A percentile compares a stretch with the other conserved stretches of the same genome.
Conservation (phyloP, 1,140 invertebrate genomes). For the Aphaenogaster floridana region DNA sequence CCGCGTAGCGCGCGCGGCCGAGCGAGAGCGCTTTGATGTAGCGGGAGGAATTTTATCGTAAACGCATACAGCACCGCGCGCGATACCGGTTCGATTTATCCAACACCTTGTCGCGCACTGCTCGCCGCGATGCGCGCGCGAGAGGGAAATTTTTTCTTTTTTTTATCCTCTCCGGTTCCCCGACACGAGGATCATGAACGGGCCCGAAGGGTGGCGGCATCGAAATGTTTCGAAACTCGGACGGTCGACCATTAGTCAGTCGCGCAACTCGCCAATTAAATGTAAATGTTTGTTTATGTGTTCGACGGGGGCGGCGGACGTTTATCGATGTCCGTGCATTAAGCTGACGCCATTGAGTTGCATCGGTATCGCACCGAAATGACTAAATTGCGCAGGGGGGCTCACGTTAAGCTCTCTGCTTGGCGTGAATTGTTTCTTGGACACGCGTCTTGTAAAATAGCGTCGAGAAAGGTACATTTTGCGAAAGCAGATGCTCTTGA, state of each 20-base stretch:
- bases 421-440: constrained; percentile 7
- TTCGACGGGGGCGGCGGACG: constrained; percentile 80
- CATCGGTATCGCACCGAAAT: constrained; percentile 61
- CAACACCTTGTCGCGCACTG: constrained; percentile 64
- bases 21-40: constrained; percentile 60
- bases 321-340: constrained; percentile 84
- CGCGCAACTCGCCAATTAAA: constrained; percentile 83
- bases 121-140: not conserved
- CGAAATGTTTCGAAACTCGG: constrained; percentile 78
- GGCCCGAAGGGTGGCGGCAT: constrained; percentile 67
- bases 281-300: constrained; percentile 85
- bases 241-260: constrained; percentile 75
- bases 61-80: constrained; percentile 28
- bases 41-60: constrained; percentile 59
- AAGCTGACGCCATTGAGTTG: constrained; percentile 79
- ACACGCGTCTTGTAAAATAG: not conserved
- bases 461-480: not conserved
- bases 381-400: constrained; percentile 75
- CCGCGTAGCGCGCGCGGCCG: constrained; percentile 16
- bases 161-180: constrained; percentile 61
- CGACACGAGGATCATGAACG: constrained; percentile 62
- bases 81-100: constrained; percentile 67
- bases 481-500: not conserved
- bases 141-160: not conserved
- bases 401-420: not conserved